These are phyloP conservation scores for Danaus melanippus DNA, from an alignment of 1,140 invertebrate genomes.

Conservation along the genomic window DNA sequence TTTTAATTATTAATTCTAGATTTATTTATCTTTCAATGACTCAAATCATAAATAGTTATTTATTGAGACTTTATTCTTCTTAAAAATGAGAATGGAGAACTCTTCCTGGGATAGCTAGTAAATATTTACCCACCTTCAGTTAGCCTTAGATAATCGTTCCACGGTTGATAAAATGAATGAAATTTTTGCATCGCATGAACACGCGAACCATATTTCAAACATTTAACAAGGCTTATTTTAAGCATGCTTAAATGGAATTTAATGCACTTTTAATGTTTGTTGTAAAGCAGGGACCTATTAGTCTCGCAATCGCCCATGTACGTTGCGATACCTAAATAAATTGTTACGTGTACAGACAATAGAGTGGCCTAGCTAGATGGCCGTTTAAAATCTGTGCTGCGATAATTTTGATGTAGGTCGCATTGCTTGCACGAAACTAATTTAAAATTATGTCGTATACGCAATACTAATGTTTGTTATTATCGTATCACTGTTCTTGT, in stretches of 20 bases:
- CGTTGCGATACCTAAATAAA: constrained; percentile 30
- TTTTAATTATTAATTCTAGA: too few species aligned
- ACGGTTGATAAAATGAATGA: background rate
- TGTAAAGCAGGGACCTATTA: constrained; percentile 43
- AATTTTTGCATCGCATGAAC: constrained; percentile 35
- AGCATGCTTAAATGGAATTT: constrained; percentile 53
- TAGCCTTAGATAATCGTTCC: too few species aligned
- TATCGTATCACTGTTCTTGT: constrained; percentile 10
- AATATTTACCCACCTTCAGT: too few species aligned
- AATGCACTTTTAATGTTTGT: constrained; percentile 63
- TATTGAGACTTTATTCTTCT: constrained; percentile 5
- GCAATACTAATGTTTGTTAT: constrained; percentile 13
- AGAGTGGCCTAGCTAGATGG: constrained; percentile 9
- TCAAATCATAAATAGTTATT: too few species aligned
- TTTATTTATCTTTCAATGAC: too few species aligned
- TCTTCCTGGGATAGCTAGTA: too few species aligned
- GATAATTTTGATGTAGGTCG: constrained; percentile 41
- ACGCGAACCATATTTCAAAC: constrained; percentile 44
- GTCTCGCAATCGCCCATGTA: constrained; percentile 23
- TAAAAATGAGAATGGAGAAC: too few species aligned
- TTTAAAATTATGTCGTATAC: constrained; percentile 13
- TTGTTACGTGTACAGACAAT: constrained; percentile 44
- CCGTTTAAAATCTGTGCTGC: constrained; percentile 15
- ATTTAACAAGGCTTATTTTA: constrained; percentile 50
- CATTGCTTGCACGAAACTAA: constrained; percentile 20